Base-by-base conservation (phyloP, 2,113 vertebrate genomes). In the Cyanistes caeruleus region DNA sequence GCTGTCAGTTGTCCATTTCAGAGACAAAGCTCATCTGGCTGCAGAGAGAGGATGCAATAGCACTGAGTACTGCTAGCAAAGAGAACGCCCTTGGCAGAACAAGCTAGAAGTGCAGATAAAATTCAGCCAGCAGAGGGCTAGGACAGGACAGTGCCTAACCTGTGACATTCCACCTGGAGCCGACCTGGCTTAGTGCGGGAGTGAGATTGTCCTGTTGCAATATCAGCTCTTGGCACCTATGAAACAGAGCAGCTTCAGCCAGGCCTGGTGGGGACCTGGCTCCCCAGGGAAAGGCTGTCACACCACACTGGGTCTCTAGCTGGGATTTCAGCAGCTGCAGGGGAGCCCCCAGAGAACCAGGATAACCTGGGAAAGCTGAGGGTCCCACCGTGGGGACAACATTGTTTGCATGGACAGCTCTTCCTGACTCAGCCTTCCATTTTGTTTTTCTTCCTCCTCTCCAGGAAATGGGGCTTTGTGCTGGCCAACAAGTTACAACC, bases 331-430 rank as follows among this genome's bases (percentile, higher is more conserved):
- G 67, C 55, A 64, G 59, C 70, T 56, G 30, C 60, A 87, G 56
- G 65, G 64, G n/a, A 53, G 33, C 35, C 15, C 11, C 25, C 37
- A 58, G 64, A 20, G 15, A 89, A 6, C 12, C 4, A 37, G 52
- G 48, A 53, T 43, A 59, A 46, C 28, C 20, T 35, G 64, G 30
- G 59, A 60, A 9, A 43, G 74, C 51, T 25, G 23, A 33, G 37
- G 16, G 7, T 86, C 39, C 41, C 74, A 73, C n/a, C 46, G 25
- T 0, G 0, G 51, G 74, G 43, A 15, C 3, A 4, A 6, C 2
- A 1, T 3, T 23, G 8, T 65, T 69, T 81, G 56, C 22, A 33
- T 0, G 6, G 39, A 33, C 33, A 75, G 18, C 11, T 56, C 56
- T 48, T 79, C 44, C 62, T 6, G 7, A 5, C 18, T 63, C 67